Evolutionary conservation across 2,113 vertebrate species (phyloP).

Genomic region (Rhizomys pruinosus): DNA sequence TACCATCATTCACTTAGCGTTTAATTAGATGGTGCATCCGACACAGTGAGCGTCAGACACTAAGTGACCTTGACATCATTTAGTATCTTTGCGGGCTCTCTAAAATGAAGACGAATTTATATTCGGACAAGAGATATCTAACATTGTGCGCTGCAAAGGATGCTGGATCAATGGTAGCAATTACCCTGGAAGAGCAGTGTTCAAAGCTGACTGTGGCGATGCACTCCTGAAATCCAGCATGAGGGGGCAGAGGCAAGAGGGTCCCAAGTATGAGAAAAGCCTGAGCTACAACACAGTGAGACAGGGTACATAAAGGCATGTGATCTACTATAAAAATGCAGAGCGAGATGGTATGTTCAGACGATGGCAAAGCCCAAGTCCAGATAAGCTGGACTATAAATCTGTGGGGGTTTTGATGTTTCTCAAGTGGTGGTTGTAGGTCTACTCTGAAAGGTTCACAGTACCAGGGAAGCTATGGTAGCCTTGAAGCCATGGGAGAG

Average conservation of each 20-base stretch:
- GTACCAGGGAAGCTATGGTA: background rate
- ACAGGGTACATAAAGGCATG: background rate
- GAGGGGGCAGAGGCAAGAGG: background rate
- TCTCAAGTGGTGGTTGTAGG: background rate
- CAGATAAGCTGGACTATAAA: background rate
- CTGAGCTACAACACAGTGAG: too few relatives aligned
- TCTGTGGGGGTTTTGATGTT: too few relatives aligned
- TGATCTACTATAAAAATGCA: background rate
- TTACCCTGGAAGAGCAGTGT: background rate
- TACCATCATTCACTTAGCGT: background rate
- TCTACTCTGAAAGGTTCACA: background rate
- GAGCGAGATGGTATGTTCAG: background rate
- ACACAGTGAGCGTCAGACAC: background rate
- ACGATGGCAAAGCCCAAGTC: background rate
- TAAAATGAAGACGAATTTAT: slow-evolving; percentile 14
- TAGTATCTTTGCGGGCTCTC: background rate
- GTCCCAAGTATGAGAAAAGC: too few relatives aligned
- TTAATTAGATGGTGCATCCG: background rate
- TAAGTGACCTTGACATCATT: background rate
- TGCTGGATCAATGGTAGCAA: background rate
- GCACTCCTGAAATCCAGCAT: background rate
- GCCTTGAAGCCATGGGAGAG: background rate
- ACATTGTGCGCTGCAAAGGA: background rate
- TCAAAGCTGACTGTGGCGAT: background rate
- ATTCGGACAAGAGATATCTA: slow-evolving; percentile 29